Evolutionary conservation across 1,140 invertebrate species (phyloP).

Genomic region (Chionoecetes opilio): DNA sequence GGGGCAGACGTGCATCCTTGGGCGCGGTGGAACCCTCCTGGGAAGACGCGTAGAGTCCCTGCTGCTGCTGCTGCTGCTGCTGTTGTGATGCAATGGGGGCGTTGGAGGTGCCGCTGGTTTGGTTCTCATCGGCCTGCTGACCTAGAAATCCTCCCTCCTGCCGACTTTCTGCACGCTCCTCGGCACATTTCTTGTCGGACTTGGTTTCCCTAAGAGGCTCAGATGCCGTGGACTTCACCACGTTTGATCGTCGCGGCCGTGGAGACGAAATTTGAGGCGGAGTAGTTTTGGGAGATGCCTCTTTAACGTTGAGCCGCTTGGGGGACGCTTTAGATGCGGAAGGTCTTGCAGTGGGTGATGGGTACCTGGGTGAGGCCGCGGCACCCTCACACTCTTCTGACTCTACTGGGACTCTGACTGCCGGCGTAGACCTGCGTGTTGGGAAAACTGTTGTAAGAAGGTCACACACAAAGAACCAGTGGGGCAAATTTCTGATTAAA

Average conservation of each 20-base stretch:
- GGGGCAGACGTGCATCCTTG: not conserved
- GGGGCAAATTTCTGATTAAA: not conserved
- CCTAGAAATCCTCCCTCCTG: not conserved
- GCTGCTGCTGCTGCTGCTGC: not conserved
- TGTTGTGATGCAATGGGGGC: too few relatives aligned
- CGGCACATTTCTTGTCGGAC: not conserved
- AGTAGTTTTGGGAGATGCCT: not conserved
- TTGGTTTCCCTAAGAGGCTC: not conserved
- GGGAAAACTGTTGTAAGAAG: not conserved
- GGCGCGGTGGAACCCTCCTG: not conserved
- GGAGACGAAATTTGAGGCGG: not conserved
- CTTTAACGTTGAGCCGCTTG: not conserved
- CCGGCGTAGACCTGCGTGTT: not conserved
- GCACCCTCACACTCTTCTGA: not conserved
- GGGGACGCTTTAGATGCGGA: not conserved
- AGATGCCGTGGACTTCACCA: not conserved
- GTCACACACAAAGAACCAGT: not conserved
- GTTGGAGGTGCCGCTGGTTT: not conserved
- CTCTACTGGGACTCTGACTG: not conserved
- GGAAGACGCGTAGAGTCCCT: not conserved
- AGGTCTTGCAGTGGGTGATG: too few relatives aligned
- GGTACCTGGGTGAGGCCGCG: not conserved
- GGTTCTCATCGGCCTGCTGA: not conserved
- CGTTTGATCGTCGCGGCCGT: not conserved
- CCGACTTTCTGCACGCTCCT: too few relatives aligned